These are phyloP conservation scores for Euzophera pinguis DNA, from an alignment of 2,888 invertebrate genomes.

Conservation along the genomic window DNA sequence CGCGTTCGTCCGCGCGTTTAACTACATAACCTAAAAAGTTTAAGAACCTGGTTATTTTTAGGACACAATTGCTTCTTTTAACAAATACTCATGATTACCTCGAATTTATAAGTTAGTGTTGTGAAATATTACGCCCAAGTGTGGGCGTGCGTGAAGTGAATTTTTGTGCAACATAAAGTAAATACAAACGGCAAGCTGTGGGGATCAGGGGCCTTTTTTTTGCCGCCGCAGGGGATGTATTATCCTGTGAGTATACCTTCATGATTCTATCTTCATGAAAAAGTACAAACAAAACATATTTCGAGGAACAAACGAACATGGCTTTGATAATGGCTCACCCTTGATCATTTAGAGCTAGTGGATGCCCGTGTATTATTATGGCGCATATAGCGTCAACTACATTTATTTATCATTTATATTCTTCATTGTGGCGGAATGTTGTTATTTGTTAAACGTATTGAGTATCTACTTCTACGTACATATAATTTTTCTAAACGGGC, in stretches of 20 bases:
- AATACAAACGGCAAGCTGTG: slow-evolving; percentile 95
- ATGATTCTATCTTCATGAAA: slow-evolving; percentile 18
- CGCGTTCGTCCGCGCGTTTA: slow-evolving; percentile 74
- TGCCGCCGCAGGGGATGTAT: slow-evolving; percentile 98
- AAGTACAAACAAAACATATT: background rate
- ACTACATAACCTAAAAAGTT: slow-evolving; percentile 74
- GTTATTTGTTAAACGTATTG: too few relatives aligned
- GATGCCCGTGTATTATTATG: slow-evolving; percentile 22
- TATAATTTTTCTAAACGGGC: too few relatives aligned
- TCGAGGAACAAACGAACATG: background rate
- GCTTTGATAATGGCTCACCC: background rate
- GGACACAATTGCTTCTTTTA: slow-evolving; percentile 46
- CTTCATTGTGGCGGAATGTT: background rate
- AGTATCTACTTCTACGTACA: too few relatives aligned
- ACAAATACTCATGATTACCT: slow-evolving; percentile 73
- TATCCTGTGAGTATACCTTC: slow-evolving; percentile 90
- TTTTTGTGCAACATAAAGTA: slow-evolving; percentile 80
- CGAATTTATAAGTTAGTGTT: slow-evolving; percentile 74
- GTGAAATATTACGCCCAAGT: slow-evolving; percentile 66
- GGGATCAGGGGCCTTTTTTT: slow-evolving; percentile 97
- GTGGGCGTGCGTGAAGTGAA: slow-evolving; percentile 73
- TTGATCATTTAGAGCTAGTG: background rate
- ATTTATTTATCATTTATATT: background rate
- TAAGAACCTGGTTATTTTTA: slow-evolving; percentile 57
- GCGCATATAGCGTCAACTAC: background rate